A percentile compares a stretch with the other conserved stretches of the same genome.
These are phyloP conservation scores for Hoplodrina blanda DNA, from an alignment of 2,888 invertebrate genomes.

Conservation along the genomic window DNA sequence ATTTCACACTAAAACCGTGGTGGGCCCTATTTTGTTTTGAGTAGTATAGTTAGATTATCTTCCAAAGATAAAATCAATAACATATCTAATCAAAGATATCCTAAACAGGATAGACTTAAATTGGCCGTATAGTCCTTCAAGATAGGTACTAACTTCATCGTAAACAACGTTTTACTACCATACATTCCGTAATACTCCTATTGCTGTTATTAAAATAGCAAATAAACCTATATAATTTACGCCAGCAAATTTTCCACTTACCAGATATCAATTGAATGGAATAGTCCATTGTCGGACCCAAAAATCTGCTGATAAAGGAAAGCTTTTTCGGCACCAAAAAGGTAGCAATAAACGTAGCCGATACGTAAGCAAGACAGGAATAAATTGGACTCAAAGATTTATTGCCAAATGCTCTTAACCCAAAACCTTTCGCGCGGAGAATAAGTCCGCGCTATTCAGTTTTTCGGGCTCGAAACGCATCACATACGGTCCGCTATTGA, in stretches of 20 bases:
- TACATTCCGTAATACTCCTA: slow-evolving; percentile 28
- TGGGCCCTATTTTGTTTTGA: too few relatives aligned
- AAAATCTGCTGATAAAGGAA: slow-evolving; percentile 81
- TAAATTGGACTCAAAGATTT: slow-evolving; percentile 87
- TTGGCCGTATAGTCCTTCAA: slow-evolving; percentile 11
- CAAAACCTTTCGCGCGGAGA: slow-evolving; percentile 74
- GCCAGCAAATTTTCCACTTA: slow-evolving; percentile 39
- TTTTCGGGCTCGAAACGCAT: slow-evolving; percentile 69
- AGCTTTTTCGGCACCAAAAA: slow-evolving; percentile 79
- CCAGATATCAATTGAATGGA: slow-evolving; percentile 79
- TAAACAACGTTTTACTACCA: slow-evolving; percentile 36
- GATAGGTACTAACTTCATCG: slow-evolving; percentile 22
- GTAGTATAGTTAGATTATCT: too few relatives aligned
- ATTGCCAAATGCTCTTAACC: slow-evolving; percentile 89
- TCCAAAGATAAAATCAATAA: slow-evolving; percentile 8
- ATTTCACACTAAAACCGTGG: too few relatives aligned
- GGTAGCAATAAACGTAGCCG: slow-evolving; percentile 81
- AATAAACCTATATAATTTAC: slow-evolving; percentile 25
- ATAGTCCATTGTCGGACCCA: slow-evolving; percentile 80
- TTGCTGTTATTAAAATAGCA: slow-evolving; percentile 35
- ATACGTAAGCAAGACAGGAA: slow-evolving; percentile 83
- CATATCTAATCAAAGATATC: slow-evolving; percentile 14
- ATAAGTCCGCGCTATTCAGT: slow-evolving; percentile 76
- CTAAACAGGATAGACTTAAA: slow-evolving; percentile 25
- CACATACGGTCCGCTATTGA: slow-evolving; percentile 48